Percentiles rank a stretch among this genome's conserved stretches.
Evolutionary conservation across 2,113 vertebrate genomes (phyloP).

Genomic region (Coptodon rendalli): DNA sequence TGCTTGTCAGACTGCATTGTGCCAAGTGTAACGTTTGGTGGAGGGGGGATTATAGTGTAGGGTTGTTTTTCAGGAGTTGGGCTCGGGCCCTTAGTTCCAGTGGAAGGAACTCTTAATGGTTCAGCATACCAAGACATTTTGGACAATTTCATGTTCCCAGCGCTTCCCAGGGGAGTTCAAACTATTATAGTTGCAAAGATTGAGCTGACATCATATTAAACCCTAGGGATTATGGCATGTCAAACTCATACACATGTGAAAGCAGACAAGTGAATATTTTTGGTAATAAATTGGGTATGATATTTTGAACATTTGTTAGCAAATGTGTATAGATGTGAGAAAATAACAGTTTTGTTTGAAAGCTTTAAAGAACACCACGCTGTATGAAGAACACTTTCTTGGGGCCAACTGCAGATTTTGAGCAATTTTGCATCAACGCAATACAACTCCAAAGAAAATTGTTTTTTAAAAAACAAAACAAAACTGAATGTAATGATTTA

Average conservation of each 20-base stretch:
- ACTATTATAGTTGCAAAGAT: neutral
- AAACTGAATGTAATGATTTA: neutral
- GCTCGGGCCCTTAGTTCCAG: neutral
- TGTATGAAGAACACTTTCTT: neutral
- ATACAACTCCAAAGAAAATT: neutral
- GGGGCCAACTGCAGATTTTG: neutral
- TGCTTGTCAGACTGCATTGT: neutral
- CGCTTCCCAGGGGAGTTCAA: neutral
- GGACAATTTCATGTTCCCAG: neutral
- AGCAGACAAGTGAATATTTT: neutral
- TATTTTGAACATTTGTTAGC: neutral
- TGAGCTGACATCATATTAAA: neutral
- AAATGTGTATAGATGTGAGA: neutral
- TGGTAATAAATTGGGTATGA: neutral
- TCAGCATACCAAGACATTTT: neutral
- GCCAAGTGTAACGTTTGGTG: neutral
- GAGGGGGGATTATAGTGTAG: neutral
- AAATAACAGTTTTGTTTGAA: neutral
- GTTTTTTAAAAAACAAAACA: neutral
- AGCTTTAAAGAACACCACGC: neutral
- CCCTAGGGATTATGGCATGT: neutral
- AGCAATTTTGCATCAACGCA: fast-evolving
- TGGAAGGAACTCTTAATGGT: neutral
- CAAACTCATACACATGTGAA: neutral
- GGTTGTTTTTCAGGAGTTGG: neutral